Conservation (phyloP, 1,140 invertebrate species). For the Lutraria rhynchaena region DNA sequence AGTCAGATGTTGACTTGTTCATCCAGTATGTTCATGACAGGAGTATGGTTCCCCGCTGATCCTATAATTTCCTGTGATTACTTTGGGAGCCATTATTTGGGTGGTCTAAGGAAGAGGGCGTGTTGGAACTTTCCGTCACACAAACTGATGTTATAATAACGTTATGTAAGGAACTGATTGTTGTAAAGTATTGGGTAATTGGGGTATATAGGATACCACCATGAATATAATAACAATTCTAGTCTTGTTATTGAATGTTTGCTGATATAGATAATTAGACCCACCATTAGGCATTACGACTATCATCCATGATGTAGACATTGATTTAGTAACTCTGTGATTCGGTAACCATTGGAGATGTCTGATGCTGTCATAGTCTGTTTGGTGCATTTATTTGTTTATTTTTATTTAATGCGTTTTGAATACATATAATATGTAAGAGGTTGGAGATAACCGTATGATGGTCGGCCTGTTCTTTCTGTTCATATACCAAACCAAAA, state of each 20-base stretch:
- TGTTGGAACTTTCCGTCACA: neutral
- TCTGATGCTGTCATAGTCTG: no score
- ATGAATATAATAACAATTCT: conserved; percentile 26
- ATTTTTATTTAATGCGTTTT: no score
- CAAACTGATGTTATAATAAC: neutral
- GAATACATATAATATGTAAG: no score
- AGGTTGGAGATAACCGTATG: no score
- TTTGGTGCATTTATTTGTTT: no score
- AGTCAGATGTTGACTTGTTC: neutral
- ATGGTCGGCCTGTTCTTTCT: no score
- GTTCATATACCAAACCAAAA: no score
- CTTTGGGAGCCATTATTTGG: neutral
- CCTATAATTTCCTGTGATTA: conserved; percentile 11
- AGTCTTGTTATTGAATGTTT: neutral
- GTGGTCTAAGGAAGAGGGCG: conserved; percentile 35
- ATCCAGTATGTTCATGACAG: neutral
- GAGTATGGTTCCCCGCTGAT: neutral
- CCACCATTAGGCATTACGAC: no score
- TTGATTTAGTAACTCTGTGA: no score
- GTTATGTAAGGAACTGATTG: conserved; percentile 22
- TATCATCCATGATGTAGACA: no score
- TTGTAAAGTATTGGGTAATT: conserved; percentile 25
- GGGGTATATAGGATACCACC: conserved; percentile 1
- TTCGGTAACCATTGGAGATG: no score
- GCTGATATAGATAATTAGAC: no score